phyloP scores from a whole-genome alignment of 2,113 vertebrate genomes.

The Bucco capensis region DNA sequence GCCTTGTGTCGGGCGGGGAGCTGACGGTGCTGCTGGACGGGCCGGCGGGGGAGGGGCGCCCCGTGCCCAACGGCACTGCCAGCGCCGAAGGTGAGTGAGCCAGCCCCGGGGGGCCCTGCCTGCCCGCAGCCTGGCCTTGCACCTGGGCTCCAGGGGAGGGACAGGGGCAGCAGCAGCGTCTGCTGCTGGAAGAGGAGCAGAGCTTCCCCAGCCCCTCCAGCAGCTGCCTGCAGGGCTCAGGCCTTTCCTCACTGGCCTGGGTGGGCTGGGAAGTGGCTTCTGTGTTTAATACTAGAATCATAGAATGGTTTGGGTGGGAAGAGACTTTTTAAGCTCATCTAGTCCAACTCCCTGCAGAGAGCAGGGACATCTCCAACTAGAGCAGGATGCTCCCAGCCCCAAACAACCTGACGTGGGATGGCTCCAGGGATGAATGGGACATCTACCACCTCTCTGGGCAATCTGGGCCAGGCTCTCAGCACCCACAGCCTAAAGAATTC shows the following conservation, averaged over 20 bases:
- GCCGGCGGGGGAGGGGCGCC: conserved; percentile 86
- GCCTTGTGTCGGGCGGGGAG: conserved; percentile 89
- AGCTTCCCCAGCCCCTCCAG: not conserved
- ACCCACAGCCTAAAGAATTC: no score
- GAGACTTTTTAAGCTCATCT: not conserved
- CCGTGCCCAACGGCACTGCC: conserved; percentile 83
- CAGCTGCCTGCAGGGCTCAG: rapidly evolving
- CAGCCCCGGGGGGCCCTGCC: no score
- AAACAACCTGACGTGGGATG: not conserved
- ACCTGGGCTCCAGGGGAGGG: no score
- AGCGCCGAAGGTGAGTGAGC: conserved; percentile 90
- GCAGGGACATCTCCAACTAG: not conserved
- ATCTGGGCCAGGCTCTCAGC: no score
- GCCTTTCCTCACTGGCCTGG: not conserved
- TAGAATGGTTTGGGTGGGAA: not conserved
- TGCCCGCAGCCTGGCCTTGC: no score
- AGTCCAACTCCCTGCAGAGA: not conserved
- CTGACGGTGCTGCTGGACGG: conserved; percentile 94
- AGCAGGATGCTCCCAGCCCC: not conserved
- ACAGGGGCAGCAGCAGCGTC: no score
- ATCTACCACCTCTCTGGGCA: no score
- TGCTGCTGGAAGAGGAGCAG: not conserved
- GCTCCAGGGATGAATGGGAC: no score
- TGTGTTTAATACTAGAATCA: not conserved
- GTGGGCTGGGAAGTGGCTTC: not conserved